Conservation (phyloP, 2,113 vertebrate genomes). For the Ancistrus triradiatus region DNA sequence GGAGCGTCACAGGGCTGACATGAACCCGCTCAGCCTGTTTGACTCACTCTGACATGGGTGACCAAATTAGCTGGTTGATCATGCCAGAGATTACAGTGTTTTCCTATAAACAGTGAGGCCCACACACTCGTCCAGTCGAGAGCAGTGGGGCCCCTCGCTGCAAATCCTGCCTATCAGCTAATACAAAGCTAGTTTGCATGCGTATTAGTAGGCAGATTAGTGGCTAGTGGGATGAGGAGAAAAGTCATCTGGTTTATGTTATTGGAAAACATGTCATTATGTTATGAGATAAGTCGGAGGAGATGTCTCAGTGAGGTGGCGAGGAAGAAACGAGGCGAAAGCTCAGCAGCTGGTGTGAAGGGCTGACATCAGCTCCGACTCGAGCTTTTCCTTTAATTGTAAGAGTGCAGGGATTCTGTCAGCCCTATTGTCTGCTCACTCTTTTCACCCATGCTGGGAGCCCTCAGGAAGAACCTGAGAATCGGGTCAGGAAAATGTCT, state of each 20-base stretch:
- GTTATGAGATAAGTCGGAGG: no score
- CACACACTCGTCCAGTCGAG: no score
- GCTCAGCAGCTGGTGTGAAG: conserved; percentile 54
- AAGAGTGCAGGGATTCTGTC: conserved; percentile 56
- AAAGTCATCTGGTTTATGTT: not conserved
- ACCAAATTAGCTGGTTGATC: conserved; percentile 57
- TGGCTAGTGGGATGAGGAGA: not conserved
- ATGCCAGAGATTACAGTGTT: conserved; percentile 54
- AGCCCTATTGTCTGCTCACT: conserved; percentile 58
- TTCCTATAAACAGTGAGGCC: conserved; percentile 59
- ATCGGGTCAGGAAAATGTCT: conserved; percentile 60
- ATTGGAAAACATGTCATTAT: no score
- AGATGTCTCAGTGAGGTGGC: no score
- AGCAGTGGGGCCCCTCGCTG: not conserved
- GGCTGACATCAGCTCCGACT: conserved; percentile 57
- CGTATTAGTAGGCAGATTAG: not conserved
- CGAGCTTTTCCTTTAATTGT: conserved; percentile 70
- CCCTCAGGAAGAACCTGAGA: conserved; percentile 53
- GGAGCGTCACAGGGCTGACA: conserved; percentile 2
- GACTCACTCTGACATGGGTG: conserved; percentile 54
- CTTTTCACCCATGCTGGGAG: conserved; percentile 64
- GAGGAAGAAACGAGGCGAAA: no score
- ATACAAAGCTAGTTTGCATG: not conserved
- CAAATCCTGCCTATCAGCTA: not conserved
- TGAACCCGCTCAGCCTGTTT: conserved; percentile 19